These are phyloP conservation scores for Pogonocichla stellata DNA, from an alignment of 2,113 vertebrate genomes.

Conservation along the genomic window DNA sequence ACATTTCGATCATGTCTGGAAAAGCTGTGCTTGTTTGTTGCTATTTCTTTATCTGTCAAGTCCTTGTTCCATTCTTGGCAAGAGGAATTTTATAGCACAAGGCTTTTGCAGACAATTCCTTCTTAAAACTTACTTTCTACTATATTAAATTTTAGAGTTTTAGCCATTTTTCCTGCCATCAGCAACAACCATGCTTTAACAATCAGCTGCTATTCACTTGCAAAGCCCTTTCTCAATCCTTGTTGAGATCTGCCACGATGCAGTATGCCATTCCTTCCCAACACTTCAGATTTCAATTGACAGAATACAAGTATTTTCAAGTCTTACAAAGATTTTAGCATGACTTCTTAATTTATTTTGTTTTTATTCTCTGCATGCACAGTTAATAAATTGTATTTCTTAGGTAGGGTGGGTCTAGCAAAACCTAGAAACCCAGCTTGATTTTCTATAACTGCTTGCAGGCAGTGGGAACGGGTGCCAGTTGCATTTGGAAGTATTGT, in stretches of 20 bases:
- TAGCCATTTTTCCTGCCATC: slow-evolving; percentile 6
- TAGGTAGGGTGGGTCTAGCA: not conserved
- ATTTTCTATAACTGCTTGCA: not conserved
- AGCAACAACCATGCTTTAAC: slow-evolving; percentile 6
- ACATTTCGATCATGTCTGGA: not conserved
- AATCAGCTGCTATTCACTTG: slow-evolving; percentile 10
- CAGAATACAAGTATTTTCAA: not conserved
- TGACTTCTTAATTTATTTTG: not conserved
- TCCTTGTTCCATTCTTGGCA: slow-evolving; percentile 20
- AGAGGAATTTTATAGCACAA: not conserved
- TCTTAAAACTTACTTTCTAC: not conserved
- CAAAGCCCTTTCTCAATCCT: slow-evolving; percentile 37
- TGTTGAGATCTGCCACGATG: not conserved
- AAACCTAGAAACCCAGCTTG: not conserved
- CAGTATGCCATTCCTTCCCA: not conserved
- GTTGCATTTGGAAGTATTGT: slow-evolving; percentile 23
- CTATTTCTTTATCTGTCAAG: not conserved
- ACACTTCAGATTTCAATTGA: not conserved
- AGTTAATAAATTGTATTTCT: not conserved
- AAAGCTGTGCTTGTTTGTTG: not conserved
- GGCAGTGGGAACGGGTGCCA: not conserved
- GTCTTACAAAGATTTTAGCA: not conserved
- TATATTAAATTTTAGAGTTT: not conserved
- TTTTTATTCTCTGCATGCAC: not conserved
- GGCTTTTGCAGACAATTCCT: not conserved